Evolutionary conservation across 2,113 vertebrate species (phyloP), one percentile per base, ranked within the genome.

Genomic region (Ailurus styani): DNA sequence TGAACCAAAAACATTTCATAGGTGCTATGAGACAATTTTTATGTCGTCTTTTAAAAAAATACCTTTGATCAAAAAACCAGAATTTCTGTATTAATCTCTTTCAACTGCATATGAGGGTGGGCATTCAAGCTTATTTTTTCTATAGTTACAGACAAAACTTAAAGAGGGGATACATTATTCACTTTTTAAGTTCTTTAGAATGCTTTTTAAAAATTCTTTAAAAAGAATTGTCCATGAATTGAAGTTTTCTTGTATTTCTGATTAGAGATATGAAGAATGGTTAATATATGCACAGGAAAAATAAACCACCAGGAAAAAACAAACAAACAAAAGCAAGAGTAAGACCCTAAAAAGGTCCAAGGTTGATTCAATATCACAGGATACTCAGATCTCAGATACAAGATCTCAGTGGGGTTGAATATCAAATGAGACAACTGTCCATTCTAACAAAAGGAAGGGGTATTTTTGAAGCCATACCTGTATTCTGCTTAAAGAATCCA

Each of bases 221-320:
- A 89, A 90, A 95, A 93, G 94, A 94, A 68, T 54, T 97, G 95
- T 83, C 31, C 94, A 47, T 85, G 62, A 97, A 91, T 82, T 81
- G 40, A 83, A 83, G 91, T 96, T 79, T 95, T 95, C 85, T 47
- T 97, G 70, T 68, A 93, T 91, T 94, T 97, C 87, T 95, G 87
- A 96, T 72, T 60, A 2, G 77, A 64, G 31, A 96, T 64, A 89
- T 70, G 50, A 70, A 93, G 52, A 96, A 87, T 2, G 42, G 37
- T 89, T 93, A 96, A 84, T 93, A 93, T 12, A 25, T 12, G 23
- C 62, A 42, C 5, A 37, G 7, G 17, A 21, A 31, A 70, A 13
- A 96, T 90, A 97, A 89, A 25, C 25, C 14, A 88, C 8, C 25
- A 42, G 55, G 55, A 2, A 81, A 23, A n/a, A n/a, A n/a, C n/a